Evolutionary conservation across 2,797 vertebrate genomes (phyloP), one percentile per base, ranked within the genome.

Genomic region (Phrynocephalus vlangalii): DNA sequence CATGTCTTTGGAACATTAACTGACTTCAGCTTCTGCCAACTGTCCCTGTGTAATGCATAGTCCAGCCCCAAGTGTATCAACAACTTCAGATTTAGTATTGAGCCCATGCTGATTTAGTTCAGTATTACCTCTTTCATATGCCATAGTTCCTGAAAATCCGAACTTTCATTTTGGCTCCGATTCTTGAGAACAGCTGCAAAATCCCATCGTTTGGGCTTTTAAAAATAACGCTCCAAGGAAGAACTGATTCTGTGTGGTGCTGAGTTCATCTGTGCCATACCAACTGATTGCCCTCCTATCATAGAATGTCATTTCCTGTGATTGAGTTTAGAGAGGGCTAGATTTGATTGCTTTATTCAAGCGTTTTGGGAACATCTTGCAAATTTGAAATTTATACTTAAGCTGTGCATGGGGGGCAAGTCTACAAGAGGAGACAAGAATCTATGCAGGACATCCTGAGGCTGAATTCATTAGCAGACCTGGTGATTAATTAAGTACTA

Each of bases 401-500:
- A 90, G 9, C 68, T 73, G 22, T 2, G 4, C 79, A 56, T 2
- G 79, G 28, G 11, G 82, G 83, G 68, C 83, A 15, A 81, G 5
- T 6, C 33, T 28, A 30, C 63, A 67, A 89, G 79, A 83, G 1
- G 83, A 84, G 22, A 76, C 18, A 92, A 44, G 26, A 89, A 91
- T 87, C 85, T 73, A 77, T 63, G 82, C 67, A 90, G 81, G 76
- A 86, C 73, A 56, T 75, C 72, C 73, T 89, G 79, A 90, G 79
- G n/a, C 11, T 85, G 84, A 92, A 92, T 83, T 90, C 83, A 80
- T 89, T 91, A 92, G 88, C 15, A 90, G 89, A 88, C 82, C 90
- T 78, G 85, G 44, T 91, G 22, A 77, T 81, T 60, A 88, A 89
- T 88, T 92, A 91, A 89, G 91, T 90, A 89, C 2, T 44, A 89